Conservation (phyloP, 1,140 invertebrate genomes). For the Drosophila mayri region DNA sequence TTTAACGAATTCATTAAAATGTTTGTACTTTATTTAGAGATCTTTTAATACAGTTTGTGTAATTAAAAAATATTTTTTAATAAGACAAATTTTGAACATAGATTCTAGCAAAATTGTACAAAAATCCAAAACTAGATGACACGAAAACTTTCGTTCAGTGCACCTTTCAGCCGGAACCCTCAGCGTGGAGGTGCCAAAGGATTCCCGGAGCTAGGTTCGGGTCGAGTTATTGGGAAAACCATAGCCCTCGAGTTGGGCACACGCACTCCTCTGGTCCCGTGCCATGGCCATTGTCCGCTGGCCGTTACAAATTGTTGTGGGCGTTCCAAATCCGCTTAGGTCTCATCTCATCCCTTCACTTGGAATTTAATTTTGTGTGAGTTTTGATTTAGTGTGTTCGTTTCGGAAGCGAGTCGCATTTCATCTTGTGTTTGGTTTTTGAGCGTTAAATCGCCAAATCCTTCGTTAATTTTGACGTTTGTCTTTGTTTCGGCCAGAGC, state of each 20-base stretch:
- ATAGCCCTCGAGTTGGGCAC: slow-evolving; percentile 19
- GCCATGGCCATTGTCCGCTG: slow-evolving; percentile 35
- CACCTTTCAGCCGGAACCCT: slow-evolving; percentile 40
- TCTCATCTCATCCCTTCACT: slow-evolving; percentile 47
- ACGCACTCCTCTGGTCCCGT: slow-evolving; percentile 42
- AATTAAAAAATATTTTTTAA: too few relatives aligned
- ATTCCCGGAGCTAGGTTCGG: slow-evolving; percentile 4
- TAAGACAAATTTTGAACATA: too few relatives aligned
- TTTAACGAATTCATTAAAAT: too few relatives aligned
- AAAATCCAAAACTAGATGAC: too few relatives aligned
- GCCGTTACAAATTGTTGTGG: slow-evolving; percentile 84
- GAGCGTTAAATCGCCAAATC: slow-evolving; percentile 81
- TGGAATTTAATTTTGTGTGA: slow-evolving; percentile 59
- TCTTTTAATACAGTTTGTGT: too few relatives aligned
- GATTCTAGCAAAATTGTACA: too few relatives aligned
- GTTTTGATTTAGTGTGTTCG: slow-evolving; percentile 43
- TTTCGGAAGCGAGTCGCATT: slow-evolving; percentile 53
- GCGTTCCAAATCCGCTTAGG: slow-evolving; percentile 84
- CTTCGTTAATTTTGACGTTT: slow-evolving; percentile 81
- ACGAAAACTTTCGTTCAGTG: neutral
- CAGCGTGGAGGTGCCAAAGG: slow-evolving; percentile 53
- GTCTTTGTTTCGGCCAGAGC: slow-evolving; percentile 44
- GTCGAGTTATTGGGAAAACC: slow-evolving; percentile 20
- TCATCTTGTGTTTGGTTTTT: slow-evolving; percentile 74
- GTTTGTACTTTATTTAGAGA: too few relatives aligned